Conservation (phyloP, 37 sponge, comb jelly and placozoan species). For the Chondrilla cf. caribensis region DNA sequence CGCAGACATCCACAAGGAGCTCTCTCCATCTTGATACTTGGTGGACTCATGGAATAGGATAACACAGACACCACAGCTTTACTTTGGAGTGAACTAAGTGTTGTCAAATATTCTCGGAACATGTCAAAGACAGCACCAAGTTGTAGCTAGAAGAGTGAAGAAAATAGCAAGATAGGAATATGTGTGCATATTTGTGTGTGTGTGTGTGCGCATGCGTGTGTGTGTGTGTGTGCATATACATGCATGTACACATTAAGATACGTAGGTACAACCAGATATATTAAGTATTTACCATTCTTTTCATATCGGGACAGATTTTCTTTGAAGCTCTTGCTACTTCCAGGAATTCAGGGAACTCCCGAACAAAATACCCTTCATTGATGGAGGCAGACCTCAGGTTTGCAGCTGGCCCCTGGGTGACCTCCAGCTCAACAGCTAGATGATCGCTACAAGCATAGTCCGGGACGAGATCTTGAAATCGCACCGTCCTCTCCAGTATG, state of each 20-base stretch:
- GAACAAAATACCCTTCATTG: not conserved
- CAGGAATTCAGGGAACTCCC: slow-evolving; percentile 5
- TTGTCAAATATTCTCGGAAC: not conserved
- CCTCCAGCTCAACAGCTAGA: not conserved
- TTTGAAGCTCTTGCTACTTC: not conserved
- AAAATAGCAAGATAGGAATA: not conserved
- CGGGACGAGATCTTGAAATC: not conserved
- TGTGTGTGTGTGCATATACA: too few relatives aligned
- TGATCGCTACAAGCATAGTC: not conserved
- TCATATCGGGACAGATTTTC: not conserved
- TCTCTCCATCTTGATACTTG: slow-evolving; percentile 47
- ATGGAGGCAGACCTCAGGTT: not conserved
- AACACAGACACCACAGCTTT: not conserved
- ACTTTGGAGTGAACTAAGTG: not conserved
- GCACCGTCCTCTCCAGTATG: not conserved
- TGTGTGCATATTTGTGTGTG: too few relatives aligned
- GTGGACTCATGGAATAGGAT: slow-evolving; percentile 36
- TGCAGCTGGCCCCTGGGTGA: not conserved
- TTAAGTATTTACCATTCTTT: not conserved
- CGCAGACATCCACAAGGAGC: slow-evolving; percentile 57
- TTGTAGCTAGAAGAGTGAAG: not conserved
- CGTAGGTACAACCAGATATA: not conserved
- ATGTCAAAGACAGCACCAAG: not conserved
- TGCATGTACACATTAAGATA: not conserved
- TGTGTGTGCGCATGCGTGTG: too few relatives aligned